A percentile compares a stretch with the other conserved stretches of the same genome.
Evolutionary conservation across 1,140 invertebrate species (phyloP).

Genomic region (Latrodectus geometricus): DNA sequence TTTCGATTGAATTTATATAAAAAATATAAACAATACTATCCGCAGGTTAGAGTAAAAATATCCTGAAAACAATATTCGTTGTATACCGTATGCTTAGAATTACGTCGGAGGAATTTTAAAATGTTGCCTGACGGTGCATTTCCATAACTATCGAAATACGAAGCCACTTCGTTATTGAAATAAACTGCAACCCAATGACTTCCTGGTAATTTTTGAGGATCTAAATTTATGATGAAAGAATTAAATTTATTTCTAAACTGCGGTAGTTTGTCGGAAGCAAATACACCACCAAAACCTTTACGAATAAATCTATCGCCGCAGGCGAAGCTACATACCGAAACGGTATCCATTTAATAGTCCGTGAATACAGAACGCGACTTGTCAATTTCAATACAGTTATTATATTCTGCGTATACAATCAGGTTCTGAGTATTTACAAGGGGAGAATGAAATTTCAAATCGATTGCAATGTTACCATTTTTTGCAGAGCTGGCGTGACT

Average conservation of each 20-base stretch:
- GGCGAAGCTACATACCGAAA: neutral
- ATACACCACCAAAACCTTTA: neutral
- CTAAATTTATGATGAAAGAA: constrained; percentile 4
- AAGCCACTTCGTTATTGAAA: neutral
- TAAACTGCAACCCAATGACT: neutral
- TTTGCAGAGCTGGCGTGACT: neutral
- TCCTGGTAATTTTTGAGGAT: neutral
- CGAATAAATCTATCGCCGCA: neutral
- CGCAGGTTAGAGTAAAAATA: neutral
- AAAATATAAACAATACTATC: neutral
- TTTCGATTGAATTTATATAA: neutral
- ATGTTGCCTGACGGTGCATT: neutral
- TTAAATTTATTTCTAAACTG: neutral
- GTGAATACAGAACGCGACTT: neutral
- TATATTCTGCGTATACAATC: neutral
- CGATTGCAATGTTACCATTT: constrained; percentile 1
- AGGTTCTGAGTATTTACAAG: neutral
- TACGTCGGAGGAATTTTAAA: neutral
- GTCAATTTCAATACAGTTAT: constrained; percentile 1
- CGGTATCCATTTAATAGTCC: constrained; percentile 7
- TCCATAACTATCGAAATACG: neutral
- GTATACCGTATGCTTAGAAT: neutral
- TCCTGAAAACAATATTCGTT: neutral
- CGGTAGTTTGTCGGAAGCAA: neutral
- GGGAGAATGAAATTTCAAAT: neutral